Percentiles rank a stretch among this genome's conserved stretches.
phyloP scores from a whole-genome alignment of 2,797 vertebrate genomes.

The Amblyopsis hoosieri region DNA sequence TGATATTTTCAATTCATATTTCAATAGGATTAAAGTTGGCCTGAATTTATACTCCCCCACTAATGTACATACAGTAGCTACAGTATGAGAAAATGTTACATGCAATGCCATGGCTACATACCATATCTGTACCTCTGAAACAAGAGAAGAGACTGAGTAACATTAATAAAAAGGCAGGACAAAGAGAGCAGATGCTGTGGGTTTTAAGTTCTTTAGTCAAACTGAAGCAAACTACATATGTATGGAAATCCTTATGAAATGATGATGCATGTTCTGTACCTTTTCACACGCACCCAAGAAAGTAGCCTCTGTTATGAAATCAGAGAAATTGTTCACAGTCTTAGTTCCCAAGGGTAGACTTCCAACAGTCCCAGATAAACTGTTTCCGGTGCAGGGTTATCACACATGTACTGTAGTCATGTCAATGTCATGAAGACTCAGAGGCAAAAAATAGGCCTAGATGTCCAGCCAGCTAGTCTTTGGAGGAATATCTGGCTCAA shows the following conservation, averaged over 20 bases:
- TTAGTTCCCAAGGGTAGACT: conserved; percentile 43
- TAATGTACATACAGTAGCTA: too few species aligned
- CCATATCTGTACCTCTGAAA: neutral
- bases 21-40: too few species aligned
- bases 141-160: neutral
- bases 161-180: conserved; percentile 6
- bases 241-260: too few species aligned
- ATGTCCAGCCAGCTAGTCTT: conserved; percentile 26
- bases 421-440: neutral
- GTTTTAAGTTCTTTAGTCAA: neutral
- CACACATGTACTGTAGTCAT: conserved; percentile 6
- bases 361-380: conserved; percentile 7
- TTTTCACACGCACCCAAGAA: too few species aligned
- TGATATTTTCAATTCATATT: too few species aligned
- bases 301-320: too few species aligned
- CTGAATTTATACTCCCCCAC: too few species aligned
- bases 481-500: conserved; percentile 12
- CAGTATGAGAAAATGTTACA: too few species aligned
- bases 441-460: conserved; percentile 30
- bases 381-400: conserved; percentile 7
- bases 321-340: too few species aligned
- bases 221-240: too few species aligned
- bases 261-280: too few species aligned
- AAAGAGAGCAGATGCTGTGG: conserved; percentile 9
- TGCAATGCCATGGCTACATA: neutral